Base-by-base conservation (phyloP, 2,113 vertebrate species). In the Nycticryphes semicollaris region DNA sequence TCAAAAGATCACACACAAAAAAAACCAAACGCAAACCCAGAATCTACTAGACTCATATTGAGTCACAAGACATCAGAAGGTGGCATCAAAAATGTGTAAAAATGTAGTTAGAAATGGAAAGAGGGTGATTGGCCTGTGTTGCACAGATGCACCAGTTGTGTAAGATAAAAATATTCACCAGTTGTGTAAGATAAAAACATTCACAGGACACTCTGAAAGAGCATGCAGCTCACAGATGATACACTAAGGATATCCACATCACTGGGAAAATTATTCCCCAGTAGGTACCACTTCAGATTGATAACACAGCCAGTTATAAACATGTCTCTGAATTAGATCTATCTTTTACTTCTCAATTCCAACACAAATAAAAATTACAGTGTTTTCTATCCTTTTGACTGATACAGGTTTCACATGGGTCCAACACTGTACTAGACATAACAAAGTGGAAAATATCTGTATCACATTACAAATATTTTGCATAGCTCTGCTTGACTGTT, bases 401-500 rank as follows among this genome's bases (percentile, higher is more conserved):
- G 59, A 74, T 64, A 27, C 1, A 12, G 15, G 25, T 88, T 90
- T 93, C 37, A 78, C 19, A 0, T 7, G 37, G 33, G 22, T 54
- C 50, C 37, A 86, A 54, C 0, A 0, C 20, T 92, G 24, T 39
- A 20, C 15, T 37, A 30, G 28, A 76, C 0, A 0, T 56, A 57
- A 84, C 53, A n/a, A 79, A 91, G 31, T 45, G 31, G 67, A 41
- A 93, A 96, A 90, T 50, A 69, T 3, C 62, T 73, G 2, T 27
- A 85, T 30, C 50, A 12, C 43, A 79, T 80, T 21, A 83, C 1
- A 1, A 77, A 62, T 79, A 70, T 62, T 96, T 89, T 91, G 70
- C 84, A 87, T 80, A 69, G 81, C 37, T 79, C 39, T 28, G 43
- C 63, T 70, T 51, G 56, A 56, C 87, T 93, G 56, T 43, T 86